Base-by-base conservation (phyloP, 2,113 vertebrate genomes). In the Corvus moneduloides region DNA sequence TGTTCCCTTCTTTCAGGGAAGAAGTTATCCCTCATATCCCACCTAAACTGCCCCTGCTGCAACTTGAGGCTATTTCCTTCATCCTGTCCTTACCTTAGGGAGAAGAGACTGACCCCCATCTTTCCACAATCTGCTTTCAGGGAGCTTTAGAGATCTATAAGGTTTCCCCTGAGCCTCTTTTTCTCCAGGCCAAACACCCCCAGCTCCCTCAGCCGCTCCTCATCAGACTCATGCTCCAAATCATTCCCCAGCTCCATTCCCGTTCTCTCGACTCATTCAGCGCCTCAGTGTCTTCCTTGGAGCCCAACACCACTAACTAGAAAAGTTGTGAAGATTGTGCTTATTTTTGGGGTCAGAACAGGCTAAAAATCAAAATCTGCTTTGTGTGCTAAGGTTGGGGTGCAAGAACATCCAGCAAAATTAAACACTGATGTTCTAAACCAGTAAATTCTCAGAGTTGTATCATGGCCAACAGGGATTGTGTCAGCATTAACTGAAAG, bases 1-100 rank as follows among this genome's bases (percentile, higher is more conserved):
- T 23, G 10, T 55, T 69, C 14, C 55, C 39, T 41, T 41, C 55
- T 69, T 62, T 10, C 32, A 54, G 72, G n/a, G 16, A 54, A 41
- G 21, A 27, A 62, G 3, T 62, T 83, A 13, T 6, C 22, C 8
- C 48, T 84, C 21, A 51, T 19, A 28, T 20, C 35, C 35, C 21
- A 9, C 6, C 41, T 33, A 6, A 71, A 56, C 35, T 1, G 2
- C 12, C 22, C 7, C n/a, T 0, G 2, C 15, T 35, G 26, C 18
- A 69, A 7, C 10, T 23, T 28, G 49, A 63, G 30, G 12, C 15
- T 10, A 7, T 33, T 49, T 56, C 49, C 22, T 49, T 49, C 48
- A 22, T 64, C 21, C 32, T 43, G 10, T 49, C 0, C 0, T 37
- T 63, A 8, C 12, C 0, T 84, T 41, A 41, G 49, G 30, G 10